Evolutionary conservation across 2,797 vertebrate species (phyloP), one percentile per base, ranked within the genome.

Genomic region (Neosalanx taihuensis): DNA sequence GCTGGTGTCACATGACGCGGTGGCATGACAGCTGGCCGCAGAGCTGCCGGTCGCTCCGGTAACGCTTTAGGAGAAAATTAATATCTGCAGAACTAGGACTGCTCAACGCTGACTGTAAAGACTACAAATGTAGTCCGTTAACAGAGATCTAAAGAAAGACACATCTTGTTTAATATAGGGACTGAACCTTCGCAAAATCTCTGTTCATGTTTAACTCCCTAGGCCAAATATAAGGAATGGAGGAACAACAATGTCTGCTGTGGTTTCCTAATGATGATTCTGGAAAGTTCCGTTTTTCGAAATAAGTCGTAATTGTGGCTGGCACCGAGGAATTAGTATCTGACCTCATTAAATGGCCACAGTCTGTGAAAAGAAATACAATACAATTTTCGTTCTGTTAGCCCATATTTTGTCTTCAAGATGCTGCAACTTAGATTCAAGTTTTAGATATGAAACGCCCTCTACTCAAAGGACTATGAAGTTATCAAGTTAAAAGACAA

Each of bases 401-500:
- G n/a, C 15, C 51, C 51, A 56, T 17, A 56, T 56, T n/a, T 56
- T n/a, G 17, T 56, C 51, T 17, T 17, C 51, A 56, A 6, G 51
- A 56, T 5, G 51, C 51, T 5, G 5, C 51, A 56, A 46, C 41
- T 56, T n/a, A 61, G 26, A 61, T 29, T 26, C 13, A 20, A 20
- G 26, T 10, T 9, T 61, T 29, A 12, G 20, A 29, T 61, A 66
- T 49, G 9, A 49, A 46, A 46, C 1, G 3, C 29, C 64, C 71
- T 79, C 77, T 84, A 78, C 83, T 85, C 80, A 85, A 80, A 85
- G 76, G 67, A 70, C 70, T 10, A 63, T 76, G 18, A 64, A 84
- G 72, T 80, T 20, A 37, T n/a, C 31, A 35, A 49, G 12, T 51
- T 49, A 65, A 17, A 41, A 23, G 84, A 78, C 57, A 56, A 26